A percentile compares a stretch with the other conserved stretches of the same genome.
Evolutionary conservation across 2,797 vertebrate species (phyloP).

Genomic region (Saguinus oedipus): DNA sequence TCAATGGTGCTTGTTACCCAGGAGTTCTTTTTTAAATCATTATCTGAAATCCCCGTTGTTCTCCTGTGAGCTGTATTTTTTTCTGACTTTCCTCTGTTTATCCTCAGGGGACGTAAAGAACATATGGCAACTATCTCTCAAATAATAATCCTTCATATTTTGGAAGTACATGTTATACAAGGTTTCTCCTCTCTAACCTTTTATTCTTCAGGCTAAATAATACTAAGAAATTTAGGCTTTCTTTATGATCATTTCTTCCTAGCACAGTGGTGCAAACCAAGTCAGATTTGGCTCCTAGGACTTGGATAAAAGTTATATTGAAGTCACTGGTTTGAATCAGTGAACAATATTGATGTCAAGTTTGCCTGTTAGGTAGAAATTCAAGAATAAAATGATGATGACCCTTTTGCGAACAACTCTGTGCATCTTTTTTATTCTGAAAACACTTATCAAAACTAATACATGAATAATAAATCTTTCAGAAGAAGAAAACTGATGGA

Average conservation of each 20-base stretch:
- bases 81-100: slow-evolving; percentile 47
- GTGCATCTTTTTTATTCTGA: not conserved
- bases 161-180: not conserved
- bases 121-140: slow-evolving; percentile 54
- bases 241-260: not conserved
- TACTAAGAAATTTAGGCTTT: not conserved
- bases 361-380: slow-evolving; percentile 32
- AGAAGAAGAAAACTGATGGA: not conserved
- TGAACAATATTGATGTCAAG: not conserved
- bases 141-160: slow-evolving; percentile 53
- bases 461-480: not conserved
- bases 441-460: slow-evolving; percentile 18
- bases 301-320: not conserved
- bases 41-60: slow-evolving; percentile 15
- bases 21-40: slow-evolving; percentile 45
- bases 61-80: slow-evolving; percentile 22
- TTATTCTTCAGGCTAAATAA: slow-evolving; percentile 26
- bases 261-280: not conserved
- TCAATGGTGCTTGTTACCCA: not conserved
- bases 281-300: not conserved
- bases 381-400: slow-evolving; percentile 43
- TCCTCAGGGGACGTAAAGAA: slow-evolving; percentile 14
- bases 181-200: not conserved
- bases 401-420: not conserved
- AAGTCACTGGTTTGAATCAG: not conserved